Conservation (phyloP, 2,888 invertebrate genomes). For the Ecdyonurus torrentis region DNA sequence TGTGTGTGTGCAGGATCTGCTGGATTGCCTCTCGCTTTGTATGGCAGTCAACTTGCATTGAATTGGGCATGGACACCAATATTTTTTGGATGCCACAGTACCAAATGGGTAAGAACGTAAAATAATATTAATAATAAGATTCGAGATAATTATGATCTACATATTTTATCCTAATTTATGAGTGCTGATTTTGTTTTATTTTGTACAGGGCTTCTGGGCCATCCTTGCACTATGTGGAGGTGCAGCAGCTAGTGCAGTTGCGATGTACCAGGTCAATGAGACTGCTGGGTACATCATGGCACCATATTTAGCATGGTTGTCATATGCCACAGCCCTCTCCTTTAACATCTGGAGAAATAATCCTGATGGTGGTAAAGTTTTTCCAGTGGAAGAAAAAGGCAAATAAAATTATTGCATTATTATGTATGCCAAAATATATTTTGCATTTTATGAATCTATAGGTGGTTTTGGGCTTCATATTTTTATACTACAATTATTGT, state of each 20-base stretch:
- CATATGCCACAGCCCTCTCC: constrained; percentile 49
- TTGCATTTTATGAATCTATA: too few relatives aligned
- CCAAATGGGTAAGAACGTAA: constrained; percentile 45
- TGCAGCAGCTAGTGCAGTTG: not conserved
- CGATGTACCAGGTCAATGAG: constrained; percentile 36
- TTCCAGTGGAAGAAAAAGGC: not conserved
- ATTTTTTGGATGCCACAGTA: constrained; percentile 55
- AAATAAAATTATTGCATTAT: too few relatives aligned
- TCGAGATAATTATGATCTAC: not conserved
- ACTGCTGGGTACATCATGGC: constrained; percentile 47
- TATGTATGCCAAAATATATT: too few relatives aligned
- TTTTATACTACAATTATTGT: too few relatives aligned
- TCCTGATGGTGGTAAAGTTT: constrained; percentile 6
- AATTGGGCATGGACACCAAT: constrained; percentile 80
- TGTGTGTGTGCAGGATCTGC: constrained; percentile 32
- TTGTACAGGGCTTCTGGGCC: not conserved
- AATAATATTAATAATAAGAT: not conserved
- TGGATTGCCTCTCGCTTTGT: constrained; percentile 48
- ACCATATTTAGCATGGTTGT: constrained; percentile 60
- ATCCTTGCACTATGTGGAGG: not conserved
- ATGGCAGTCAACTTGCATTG: constrained; percentile 53
- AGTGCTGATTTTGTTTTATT: too few relatives aligned
- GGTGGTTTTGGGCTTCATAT: too few relatives aligned
- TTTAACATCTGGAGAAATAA: constrained; percentile 48
- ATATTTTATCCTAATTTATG: too few relatives aligned